Base-by-base conservation (phyloP, 2,113 vertebrate genomes). In the Salminus brasiliensis region DNA sequence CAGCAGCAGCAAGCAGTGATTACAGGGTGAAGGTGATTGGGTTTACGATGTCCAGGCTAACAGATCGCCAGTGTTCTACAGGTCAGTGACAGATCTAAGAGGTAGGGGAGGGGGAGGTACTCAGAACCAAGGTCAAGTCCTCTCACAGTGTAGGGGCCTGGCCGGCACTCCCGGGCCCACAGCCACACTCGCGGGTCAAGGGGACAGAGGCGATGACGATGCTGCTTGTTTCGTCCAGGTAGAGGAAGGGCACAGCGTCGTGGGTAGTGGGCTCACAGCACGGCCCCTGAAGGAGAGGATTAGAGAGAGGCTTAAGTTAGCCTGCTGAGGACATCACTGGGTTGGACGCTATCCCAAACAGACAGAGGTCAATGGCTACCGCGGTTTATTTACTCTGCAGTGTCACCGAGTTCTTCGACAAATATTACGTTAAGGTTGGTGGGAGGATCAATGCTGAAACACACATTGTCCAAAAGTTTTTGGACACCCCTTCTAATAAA, bases 141-240 rank as follows among this genome's bases (percentile, higher is more conserved):
- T 62, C 32, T 83, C 85, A 91, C 47, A 86, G 81, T 49, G 43
- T 18, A 3, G 7, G n/a, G n/a, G 78, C 80, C 45, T 47, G 85
- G 34, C 66, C 52, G 66, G 63, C 23, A 68, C 45, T 45, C 39
- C 4, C 79, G 0, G 41, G 70, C 11, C 41, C 43, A 47, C 91
- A 93, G 84, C 88, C 84, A 8, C 93, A 94, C 76, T 85, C 62
- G 21, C 77, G 73, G 47, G 65, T 79, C 82, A 93, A 71, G 41
- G 78, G 75, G 43, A 91, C 76, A 0, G 90, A 88, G 62, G 91
- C 87, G 11, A 94, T 84, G 49, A 87, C 67, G 0, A 91, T 0
- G 18, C 82, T 45, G 84, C 59, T 72, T 47, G 27, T 80, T 21
- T 88, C 79, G 47, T 93, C 91, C 87, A 91, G 11, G 76, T 92